Percentiles rank a stretch among this genome's conserved stretches.
These are phyloP conservation scores for Ernsta delagoae DNA, from an alignment of 2,888 invertebrate genomes.

Conservation along the genomic window DNA sequence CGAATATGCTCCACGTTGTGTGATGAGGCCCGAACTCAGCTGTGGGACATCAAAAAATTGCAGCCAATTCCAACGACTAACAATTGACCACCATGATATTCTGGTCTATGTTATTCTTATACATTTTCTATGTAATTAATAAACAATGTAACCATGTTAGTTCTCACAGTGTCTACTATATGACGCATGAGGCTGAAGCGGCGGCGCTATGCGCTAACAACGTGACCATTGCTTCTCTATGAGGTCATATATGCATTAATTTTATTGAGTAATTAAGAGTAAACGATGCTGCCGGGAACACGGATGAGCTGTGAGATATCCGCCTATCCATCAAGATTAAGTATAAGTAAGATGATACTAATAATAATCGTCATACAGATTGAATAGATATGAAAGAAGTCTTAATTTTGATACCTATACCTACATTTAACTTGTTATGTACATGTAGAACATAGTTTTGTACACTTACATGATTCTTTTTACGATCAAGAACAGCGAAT, in stretches of 20 bases:
- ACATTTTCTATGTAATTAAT: conserved; percentile 11
- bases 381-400: neutral
- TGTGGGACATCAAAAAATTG: no score
- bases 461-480: no score
- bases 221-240: conserved; percentile 22
- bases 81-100: no score
- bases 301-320: conserved; percentile 9
- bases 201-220: conserved; percentile 18
- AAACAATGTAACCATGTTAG: neutral
- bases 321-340: conserved; percentile 9
- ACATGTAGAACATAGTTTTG: no score
- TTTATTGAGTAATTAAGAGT: conserved; percentile 30
- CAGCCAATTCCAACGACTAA: no score
- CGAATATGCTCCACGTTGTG: no score
- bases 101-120: neutral
- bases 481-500: no score
- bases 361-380: neutral
- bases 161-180: conserved; percentile 26
- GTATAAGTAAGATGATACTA: no score
- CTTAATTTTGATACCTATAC: neutral
- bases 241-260: conserved; percentile 34
- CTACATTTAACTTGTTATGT: no score
- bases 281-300: conserved; percentile 18
- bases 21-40: no score
- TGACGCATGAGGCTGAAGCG: conserved; percentile 18